These are phyloP conservation scores for Portunus trituberculatus DNA, from an alignment of 1,140 invertebrate species.

Conservation along the genomic window DNA sequence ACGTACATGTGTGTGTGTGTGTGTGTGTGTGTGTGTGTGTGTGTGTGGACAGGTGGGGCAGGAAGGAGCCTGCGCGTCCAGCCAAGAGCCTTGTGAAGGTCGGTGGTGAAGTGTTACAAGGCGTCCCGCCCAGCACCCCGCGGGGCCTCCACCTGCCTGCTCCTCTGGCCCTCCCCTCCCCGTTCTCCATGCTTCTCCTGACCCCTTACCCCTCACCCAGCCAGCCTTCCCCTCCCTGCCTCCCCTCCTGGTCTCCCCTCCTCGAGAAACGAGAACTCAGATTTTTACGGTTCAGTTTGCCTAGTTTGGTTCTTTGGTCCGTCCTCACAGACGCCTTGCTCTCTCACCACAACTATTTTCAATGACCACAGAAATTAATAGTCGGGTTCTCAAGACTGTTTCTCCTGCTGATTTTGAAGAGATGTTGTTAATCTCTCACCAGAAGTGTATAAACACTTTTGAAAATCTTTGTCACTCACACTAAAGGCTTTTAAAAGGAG, in stretches of 20 bases:
- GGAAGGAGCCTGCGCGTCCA: neutral
- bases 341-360: too few species aligned
- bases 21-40: constrained; percentile 12
- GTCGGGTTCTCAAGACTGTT: too few species aligned
- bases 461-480: too few species aligned
- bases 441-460: too few species aligned
- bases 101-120: neutral
- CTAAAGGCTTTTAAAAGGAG: too few species aligned
- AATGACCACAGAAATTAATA: too few species aligned
- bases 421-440: too few species aligned
- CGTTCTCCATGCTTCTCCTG: neutral
- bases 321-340: neutral
- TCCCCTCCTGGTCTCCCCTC: neutral
- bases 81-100: neutral
- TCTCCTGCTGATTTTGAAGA: too few species aligned
- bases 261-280: too few species aligned
- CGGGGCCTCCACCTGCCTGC: neutral
- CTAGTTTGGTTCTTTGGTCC: neutral
- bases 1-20: neutral
- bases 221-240: neutral
- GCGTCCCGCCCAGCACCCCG: neutral
- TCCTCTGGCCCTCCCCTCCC: neutral
- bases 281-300: neutral
- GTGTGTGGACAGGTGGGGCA: neutral
- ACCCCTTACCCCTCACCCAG: neutral